Evolutionary conservation across 2,113 vertebrate genomes (phyloP).

Genomic region (Rhinoderma darwinii): DNA sequence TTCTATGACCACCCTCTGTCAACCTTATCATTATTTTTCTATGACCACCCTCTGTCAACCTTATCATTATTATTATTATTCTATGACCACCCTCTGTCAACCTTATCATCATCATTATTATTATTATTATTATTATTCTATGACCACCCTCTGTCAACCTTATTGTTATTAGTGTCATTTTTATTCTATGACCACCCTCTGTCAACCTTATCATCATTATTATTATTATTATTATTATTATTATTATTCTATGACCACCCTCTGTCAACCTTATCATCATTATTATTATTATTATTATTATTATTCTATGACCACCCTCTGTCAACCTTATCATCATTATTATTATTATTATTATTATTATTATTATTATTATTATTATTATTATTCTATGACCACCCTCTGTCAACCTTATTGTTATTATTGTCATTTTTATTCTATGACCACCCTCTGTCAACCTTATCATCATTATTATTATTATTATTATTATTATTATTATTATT

Average conservation of each 20-base stretch:
- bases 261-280: neutral
- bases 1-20: neutral
- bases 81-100: no score
- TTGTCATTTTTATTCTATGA: neutral
- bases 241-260: neutral
- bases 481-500: no score
- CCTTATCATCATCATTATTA: no score
- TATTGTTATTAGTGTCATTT: neutral
- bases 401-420: neutral
- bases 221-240: no score
- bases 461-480: no score
- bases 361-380: no score
- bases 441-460: no score
- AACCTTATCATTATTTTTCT: neutral
- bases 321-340: neutral
- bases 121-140: no score
- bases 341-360: neutral
- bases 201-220: neutral
- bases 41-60: no score
- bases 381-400: neutral
- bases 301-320: neutral
- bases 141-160: neutral
- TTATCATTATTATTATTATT: no score
- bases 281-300: neutral
- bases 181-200: neutral